phyloP scores from a whole-genome alignment of 2,888 invertebrate species.

The Cecidostiba fungosa region DNA sequence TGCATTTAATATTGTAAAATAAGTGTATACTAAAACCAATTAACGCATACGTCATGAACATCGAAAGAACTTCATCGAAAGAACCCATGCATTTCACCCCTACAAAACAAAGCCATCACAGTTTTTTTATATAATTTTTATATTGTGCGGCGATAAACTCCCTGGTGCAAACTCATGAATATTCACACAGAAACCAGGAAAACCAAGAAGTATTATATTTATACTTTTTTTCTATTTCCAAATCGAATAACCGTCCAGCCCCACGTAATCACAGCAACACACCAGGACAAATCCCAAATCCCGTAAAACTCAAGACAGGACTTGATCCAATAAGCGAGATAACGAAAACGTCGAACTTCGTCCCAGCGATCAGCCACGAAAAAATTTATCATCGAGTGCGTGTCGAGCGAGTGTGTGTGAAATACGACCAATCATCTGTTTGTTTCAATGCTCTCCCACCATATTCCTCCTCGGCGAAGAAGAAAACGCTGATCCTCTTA shows the following conservation, averaged over 20 bases:
- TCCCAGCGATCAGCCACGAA: constrained; percentile 12
- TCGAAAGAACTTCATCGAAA: background rate
- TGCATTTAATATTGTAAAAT: background rate
- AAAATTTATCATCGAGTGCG: constrained; percentile 41
- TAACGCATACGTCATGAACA: background rate
- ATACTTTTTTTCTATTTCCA: constrained; percentile 25
- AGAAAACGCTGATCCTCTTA: constrained; percentile 74
- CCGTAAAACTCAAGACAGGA: background rate
- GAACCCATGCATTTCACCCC: background rate
- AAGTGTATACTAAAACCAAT: background rate
- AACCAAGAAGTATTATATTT: constrained; percentile 1
- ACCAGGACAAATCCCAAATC: too few relatives aligned
- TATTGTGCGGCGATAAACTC: background rate
- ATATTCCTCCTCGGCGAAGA: constrained; percentile 68
- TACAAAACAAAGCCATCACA: background rate
- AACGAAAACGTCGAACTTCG: constrained; percentile 1
- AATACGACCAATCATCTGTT: constrained; percentile 33
- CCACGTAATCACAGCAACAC: too few relatives aligned
- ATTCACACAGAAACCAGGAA: background rate
- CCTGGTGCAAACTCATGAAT: background rate
- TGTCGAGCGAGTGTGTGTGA: constrained; percentile 34
- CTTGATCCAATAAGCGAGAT: constrained; percentile 34
- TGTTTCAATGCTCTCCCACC: background rate
- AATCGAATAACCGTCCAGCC: background rate
- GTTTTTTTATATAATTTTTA: constrained; percentile 13